Evolutionary conservation across 2,888 invertebrate species (phyloP).

Genomic region (Diarsia brunnea): DNA sequence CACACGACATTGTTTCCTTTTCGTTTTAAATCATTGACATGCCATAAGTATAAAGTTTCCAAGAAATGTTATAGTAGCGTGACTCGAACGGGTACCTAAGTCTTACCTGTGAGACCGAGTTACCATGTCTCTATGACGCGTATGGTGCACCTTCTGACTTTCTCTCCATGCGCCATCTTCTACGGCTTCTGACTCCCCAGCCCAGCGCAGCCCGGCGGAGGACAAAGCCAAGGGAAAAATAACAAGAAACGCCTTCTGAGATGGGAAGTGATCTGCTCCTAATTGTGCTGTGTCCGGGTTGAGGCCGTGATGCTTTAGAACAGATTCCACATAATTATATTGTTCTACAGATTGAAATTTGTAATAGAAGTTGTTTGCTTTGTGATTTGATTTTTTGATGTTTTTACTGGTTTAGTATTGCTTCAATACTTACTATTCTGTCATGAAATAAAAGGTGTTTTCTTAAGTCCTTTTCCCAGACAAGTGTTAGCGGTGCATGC

Average conservation of each 20-base stretch:
- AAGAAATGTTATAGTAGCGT: too few relatives aligned
- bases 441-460: not conserved
- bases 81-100: too few relatives aligned
- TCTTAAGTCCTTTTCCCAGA: not conserved
- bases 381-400: conserved; percentile 2
- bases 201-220: conserved; percentile 32
- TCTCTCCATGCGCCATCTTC: not conserved
- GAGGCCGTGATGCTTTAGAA: conserved; percentile 48
- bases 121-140: not conserved
- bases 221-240: conserved; percentile 79
- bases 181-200: conserved; percentile 35
- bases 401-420: not conserved
- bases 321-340: conserved; percentile 46
- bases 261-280: conserved; percentile 84
- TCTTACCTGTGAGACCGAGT: not conserved
- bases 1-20: not conserved
- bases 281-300: conserved; percentile 73
- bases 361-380: conserved; percentile 5
- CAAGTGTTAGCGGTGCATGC: too few relatives aligned
- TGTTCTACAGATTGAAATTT: conserved; percentile 53
- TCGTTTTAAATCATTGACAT: not conserved
- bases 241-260: conserved; percentile 87
- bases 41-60: not conserved
- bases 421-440: not conserved
- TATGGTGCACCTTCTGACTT: conserved; percentile 23